Conservation (phyloP, 2,888 invertebrate genomes). For the Agrotis exclamationis region DNA sequence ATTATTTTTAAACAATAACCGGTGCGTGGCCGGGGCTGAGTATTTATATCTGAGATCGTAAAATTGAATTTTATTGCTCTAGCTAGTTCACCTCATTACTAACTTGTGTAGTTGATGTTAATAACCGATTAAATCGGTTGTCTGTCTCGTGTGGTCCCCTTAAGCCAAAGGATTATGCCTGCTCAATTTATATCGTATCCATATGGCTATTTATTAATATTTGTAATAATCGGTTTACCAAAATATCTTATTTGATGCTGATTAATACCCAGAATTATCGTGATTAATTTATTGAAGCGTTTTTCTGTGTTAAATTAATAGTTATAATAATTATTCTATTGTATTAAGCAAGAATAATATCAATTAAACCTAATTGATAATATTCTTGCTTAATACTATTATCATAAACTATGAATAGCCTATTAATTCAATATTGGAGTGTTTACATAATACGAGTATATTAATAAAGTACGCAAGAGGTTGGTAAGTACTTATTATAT, state of each 20-base stretch:
- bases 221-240: background rate
- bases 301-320: background rate
- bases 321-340: background rate
- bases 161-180: background rate
- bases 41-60: too few relatives aligned
- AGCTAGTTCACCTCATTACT: too few relatives aligned
- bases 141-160: too few relatives aligned
- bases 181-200: background rate
- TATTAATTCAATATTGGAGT: background rate
- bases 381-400: background rate
- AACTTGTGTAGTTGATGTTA: too few relatives aligned
- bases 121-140: background rate
- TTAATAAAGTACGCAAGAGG: background rate
- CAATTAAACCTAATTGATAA: background rate
- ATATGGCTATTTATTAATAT: background rate
- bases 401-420: background rate
- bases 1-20: too few relatives aligned
- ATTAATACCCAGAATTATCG: conserved; percentile 18
- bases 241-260: background rate
- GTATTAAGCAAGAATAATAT: background rate
- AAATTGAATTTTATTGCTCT: too few relatives aligned
- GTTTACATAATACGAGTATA: background rate
- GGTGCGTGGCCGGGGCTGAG: too few relatives aligned
- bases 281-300: conserved; percentile 1
- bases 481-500: background rate